A percentile compares a stretch with the other conserved stretches of the same genome.
phyloP scores from a whole-genome alignment of 1,140 invertebrate genomes.

The Sycobia sp. region DNA sequence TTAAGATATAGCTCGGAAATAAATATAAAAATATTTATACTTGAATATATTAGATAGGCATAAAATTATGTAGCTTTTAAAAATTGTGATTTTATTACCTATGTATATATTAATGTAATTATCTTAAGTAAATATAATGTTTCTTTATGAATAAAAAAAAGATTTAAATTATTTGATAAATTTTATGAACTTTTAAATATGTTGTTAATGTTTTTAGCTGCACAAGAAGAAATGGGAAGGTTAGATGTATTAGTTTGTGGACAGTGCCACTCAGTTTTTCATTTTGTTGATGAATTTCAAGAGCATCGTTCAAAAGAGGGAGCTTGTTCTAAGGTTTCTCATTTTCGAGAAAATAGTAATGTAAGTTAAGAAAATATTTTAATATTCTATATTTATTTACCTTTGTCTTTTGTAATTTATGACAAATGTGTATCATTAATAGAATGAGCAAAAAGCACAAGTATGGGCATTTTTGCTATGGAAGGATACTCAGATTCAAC shows the following conservation, averaged over 20 bases:
- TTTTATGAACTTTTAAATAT: neutral
- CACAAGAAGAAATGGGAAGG: constrained; percentile 74
- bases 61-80: neutral
- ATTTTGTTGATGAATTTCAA: constrained; percentile 78
- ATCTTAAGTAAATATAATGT: neutral
- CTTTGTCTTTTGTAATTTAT: constrained; percentile 6
- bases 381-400: neutral
- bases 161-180: neutral
- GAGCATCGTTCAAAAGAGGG: constrained; percentile 64
- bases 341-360: constrained; percentile 56
- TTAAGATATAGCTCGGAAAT: no score
- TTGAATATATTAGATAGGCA: no score
- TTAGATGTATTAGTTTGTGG: constrained; percentile 81
- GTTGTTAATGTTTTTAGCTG: constrained; percentile 57
- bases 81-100: neutral
- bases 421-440: constrained; percentile 37
- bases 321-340: constrained; percentile 54
- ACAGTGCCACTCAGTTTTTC: constrained; percentile 76
- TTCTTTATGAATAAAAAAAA: neutral
- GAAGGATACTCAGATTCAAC: constrained; percentile 73
- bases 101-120: neutral
- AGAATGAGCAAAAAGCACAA: constrained; percentile 78
- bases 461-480: constrained; percentile 83
- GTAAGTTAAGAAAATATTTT: no score
- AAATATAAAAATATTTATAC: no score